Base-by-base conservation (phyloP, 2,888 invertebrate genomes). In the Noctua pronuba region DNA sequence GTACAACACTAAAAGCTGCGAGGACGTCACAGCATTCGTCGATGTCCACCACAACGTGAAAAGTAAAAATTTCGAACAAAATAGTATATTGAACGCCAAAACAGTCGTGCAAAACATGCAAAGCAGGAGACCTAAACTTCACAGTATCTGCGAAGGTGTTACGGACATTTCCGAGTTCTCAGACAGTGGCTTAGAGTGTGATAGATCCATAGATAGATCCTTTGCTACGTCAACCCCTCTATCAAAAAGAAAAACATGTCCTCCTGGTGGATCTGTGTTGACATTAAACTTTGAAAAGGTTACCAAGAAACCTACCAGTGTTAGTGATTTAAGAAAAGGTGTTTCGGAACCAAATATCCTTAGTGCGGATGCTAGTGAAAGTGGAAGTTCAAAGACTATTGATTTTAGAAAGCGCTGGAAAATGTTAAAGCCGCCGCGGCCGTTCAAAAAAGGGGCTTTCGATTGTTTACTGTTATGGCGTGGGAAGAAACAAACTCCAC, bases 381-480 rank as follows among this genome's bases (percentile, higher is more conserved):
- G 89, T 58, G 90, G 90, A 74, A 86, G 75, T 85, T 92, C 93
- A 70, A 95, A 94, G 85, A 95, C 94, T 80, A 88, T 94, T 28
- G 94, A 95, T 72, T 90, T 92, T 73, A 94, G 93, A 85, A 96
- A 94, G 84, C 92, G 94, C 78, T 96, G 95, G 95, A 96, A 94
- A 83, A 87, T 95, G 77, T 88, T 96, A 52, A 95, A 93, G 85
- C 94, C 94, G 13, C 93, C 94, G 1, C 94, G 94, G 16, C 93
- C 94, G 1, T 95, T 96, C 85, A 92, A 93, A 72, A 97, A 95
- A 91, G 94, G 94, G 52, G 92, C 95, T 55, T 95, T 97, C 83
- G 96, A 96, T 88, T 96, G 95, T 88, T 91, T 97, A 87, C 89
- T 96, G 60, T 92, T 93, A 64, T 97, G 96, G 96, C 95, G 96